phyloP scores from a whole-genome alignment of 2,888 invertebrate species.

The Epiblema foenella region DNA sequence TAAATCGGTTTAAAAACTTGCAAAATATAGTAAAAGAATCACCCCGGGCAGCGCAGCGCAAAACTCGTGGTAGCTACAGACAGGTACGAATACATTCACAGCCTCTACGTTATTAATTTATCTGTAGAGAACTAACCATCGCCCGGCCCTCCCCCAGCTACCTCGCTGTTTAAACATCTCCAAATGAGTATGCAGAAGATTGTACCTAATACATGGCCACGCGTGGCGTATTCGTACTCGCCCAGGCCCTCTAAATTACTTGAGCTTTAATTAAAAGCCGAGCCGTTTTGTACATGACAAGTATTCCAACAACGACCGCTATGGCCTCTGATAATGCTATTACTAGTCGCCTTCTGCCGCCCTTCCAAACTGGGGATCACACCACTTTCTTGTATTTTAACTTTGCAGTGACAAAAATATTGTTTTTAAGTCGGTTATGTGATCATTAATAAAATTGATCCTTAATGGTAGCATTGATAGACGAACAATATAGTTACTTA shows the following conservation, averaged over 20 bases:
- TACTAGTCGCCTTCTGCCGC: slow-evolving; percentile 67
- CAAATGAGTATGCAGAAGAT: slow-evolving; percentile 83
- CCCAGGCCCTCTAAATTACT: slow-evolving; percentile 80
- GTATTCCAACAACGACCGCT: slow-evolving; percentile 73
- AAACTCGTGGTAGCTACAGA: slow-evolving; percentile 68
- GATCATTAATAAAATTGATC: no score
- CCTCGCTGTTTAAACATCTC: slow-evolving; percentile 80
- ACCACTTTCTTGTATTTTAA: slow-evolving; percentile 49
- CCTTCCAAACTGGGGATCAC: slow-evolving; percentile 49
- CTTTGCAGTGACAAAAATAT: no score
- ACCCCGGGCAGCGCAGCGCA: slow-evolving; percentile 51
- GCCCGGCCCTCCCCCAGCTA: slow-evolving; percentile 61
- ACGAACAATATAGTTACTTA: background rate
- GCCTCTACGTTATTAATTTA: slow-evolving; percentile 81
- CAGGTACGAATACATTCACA: slow-evolving; percentile 74
- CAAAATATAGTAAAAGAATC: slow-evolving; percentile 45
- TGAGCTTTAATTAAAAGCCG: slow-evolving; percentile 82
- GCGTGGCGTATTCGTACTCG: slow-evolving; percentile 57
- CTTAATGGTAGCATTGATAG: no score
- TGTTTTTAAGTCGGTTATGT: no score
- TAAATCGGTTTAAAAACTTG: background rate
- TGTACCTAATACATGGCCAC: slow-evolving; percentile 76
- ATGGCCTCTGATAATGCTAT: slow-evolving; percentile 66
- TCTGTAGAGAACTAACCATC: slow-evolving; percentile 83
- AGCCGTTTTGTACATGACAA: slow-evolving; percentile 83